Base-by-base conservation (phyloP, 1,140 invertebrate species). In the Trichonephila clavipes region DNA sequence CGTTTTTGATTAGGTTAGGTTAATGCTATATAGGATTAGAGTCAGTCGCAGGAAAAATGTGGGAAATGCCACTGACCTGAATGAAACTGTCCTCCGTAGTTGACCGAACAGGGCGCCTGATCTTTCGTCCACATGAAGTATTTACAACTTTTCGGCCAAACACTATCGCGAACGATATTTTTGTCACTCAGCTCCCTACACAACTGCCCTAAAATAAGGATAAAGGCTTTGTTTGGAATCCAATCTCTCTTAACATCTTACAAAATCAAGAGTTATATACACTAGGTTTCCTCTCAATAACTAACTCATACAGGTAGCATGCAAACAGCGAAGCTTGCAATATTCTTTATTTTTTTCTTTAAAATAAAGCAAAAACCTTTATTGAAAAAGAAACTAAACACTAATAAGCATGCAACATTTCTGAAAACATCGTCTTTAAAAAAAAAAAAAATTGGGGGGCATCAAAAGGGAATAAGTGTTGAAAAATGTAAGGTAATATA, bases 121-220 rank as follows among this genome's bases (percentile, higher is more conserved):
- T 92, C 91, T 92, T 92, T 92, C 81, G 91, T 92, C 91, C 91
- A 92, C 91, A 92, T 92, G 91, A 92, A 92, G 91, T 92, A 92
- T 92, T 92, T 92, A 92, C 91, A 92, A 92, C 91, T 92, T 92
- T 92, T 92, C 91, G 91, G 91, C 91, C 91, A 92, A 87, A 92
- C 91, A 77, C 91, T 92, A 92, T 92, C 91, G 91, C 91, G 91
- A 72, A 92, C 91, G 83, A 92, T 92, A 92, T 92, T 92, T 92
- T 92, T 92, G 91, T 92, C 91, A 92, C 83, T 92, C 91, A 92
- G 91, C 91, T 92, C 91, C 91, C 91, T 92, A 92, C 91, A 92
- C 64, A 92, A 92, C 59, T 92, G 91, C 91, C 91, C 91, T 92
- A 92, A 92, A 92, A 92, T 61, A 92, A 92, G 91, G 91, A 92